Evolutionary conservation across 2,888 invertebrate genomes (phyloP).

Genomic region (Agonopterix heracliana): DNA sequence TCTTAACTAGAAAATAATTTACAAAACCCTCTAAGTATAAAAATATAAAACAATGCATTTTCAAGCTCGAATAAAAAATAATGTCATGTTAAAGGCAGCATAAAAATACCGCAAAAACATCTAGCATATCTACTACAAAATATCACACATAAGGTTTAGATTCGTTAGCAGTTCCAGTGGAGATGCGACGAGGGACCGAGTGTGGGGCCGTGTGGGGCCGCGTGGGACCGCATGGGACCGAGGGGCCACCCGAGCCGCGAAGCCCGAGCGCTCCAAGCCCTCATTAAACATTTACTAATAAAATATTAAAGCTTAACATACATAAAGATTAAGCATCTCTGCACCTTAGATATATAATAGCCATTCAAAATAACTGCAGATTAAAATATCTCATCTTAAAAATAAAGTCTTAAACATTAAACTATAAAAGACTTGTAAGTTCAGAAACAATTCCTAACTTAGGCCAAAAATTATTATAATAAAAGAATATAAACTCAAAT

Average conservation of each 20-base stretch:
- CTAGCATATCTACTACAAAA: constrained; percentile 65
- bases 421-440: constrained; percentile 64
- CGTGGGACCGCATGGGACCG: constrained; percentile 20
- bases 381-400: constrained; percentile 76
- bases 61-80: constrained; percentile 46
- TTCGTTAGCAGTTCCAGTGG: constrained; percentile 27
- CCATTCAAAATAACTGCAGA: constrained; percentile 76
- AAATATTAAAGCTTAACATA: constrained; percentile 78
- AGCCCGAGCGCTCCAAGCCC: constrained; percentile 51
- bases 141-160: constrained; percentile 62
- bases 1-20: constrained; percentile 66
- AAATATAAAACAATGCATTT: constrained; percentile 64
- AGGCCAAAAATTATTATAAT: constrained; percentile 61
- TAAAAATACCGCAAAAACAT: constrained; percentile 53
- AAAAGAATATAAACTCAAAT: constrained; percentile 44
- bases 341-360: constrained; percentile 75
- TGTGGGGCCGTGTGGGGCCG: constrained; percentile 21
- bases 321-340: constrained; percentile 77
- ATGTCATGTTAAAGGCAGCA: constrained; percentile 43
- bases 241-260: constrained; percentile 35
- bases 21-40: constrained; percentile 67
- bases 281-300: constrained; percentile 74
- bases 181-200: constrained; percentile 17
- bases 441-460: constrained; percentile 59
- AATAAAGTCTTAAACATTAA: constrained; percentile 72